phyloP scores from a whole-genome alignment of 2,113 vertebrate species.

The Potamarius usumacintae region DNA sequence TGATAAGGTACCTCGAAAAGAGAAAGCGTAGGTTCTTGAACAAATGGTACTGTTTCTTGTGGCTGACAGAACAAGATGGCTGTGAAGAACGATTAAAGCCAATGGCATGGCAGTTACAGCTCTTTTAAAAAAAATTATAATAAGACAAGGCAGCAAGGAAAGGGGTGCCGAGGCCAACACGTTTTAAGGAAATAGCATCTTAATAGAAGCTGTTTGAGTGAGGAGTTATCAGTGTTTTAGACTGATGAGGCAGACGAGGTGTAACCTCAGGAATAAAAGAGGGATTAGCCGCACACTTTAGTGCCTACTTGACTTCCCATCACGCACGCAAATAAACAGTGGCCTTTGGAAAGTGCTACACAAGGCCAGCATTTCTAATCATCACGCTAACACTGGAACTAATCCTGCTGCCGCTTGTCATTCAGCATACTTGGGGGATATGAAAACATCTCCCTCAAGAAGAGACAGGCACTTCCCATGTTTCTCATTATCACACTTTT shows the following conservation, averaged over 20 bases:
- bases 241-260: conserved; percentile 61
- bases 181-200: conserved; percentile 63
- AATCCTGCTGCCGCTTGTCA: conserved; percentile 54
- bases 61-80: conserved; percentile 17
- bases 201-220: conserved; percentile 70
- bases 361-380: conserved; percentile 64
- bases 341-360: conserved; percentile 52
- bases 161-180: neutral
- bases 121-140: neutral
- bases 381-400: conserved; percentile 52
- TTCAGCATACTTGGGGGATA: conserved; percentile 38
- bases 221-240: conserved; percentile 72
- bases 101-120: neutral
- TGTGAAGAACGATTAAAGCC: conserved; percentile 25
- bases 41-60: conserved; percentile 19
- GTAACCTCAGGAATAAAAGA: conserved; percentile 74
- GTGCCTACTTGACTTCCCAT: conserved; percentile 59
- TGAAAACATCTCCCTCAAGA: conserved; percentile 39
- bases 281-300: conserved; percentile 73
- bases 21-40: conserved; percentile 6
- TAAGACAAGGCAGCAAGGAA: neutral
- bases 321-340: conserved; percentile 73
- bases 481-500: conserved; percentile 42
- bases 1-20: conserved; percentile 15
- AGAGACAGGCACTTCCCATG: conserved; percentile 36